Percentiles rank a stretch among this genome's conserved stretches.
These are phyloP conservation scores for Kryptopterus vitreolus DNA, from an alignment of 2,797 vertebrate genomes.

Conservation along the genomic window DNA sequence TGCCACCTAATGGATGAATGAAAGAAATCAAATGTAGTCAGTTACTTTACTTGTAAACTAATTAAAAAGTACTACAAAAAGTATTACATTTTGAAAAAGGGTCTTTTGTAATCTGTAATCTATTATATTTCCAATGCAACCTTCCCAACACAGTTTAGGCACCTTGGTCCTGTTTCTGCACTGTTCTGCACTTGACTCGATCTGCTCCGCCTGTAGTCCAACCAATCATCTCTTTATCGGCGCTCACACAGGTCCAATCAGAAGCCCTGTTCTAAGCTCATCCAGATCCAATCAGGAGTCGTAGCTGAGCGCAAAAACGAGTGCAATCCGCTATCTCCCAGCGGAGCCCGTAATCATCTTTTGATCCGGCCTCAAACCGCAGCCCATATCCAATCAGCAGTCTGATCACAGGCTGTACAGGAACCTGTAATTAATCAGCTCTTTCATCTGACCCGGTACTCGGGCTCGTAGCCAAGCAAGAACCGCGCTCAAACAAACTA, in stretches of 20 bases:
- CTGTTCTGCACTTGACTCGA: no score
- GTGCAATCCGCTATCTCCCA: no score
- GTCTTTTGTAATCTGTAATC: no score
- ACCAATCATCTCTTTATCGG: background rate
- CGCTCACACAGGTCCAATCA: background rate
- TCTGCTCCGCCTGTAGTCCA: background rate
- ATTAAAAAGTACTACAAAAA: no score
- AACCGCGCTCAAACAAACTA: conserved; percentile 4
- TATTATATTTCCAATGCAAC: no score
- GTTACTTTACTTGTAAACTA: no score
- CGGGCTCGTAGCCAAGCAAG: background rate
- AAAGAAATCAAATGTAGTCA: no score
- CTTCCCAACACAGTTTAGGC: no score
- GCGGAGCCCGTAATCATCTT: background rate
- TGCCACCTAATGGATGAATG: no score
- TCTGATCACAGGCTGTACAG: conserved; percentile 30
- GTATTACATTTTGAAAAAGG: no score
- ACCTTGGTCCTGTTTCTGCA: no score
- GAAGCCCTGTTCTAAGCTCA: background rate
- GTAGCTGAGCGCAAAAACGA: background rate
- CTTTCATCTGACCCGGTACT: background rate
- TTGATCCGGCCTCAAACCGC: background rate
- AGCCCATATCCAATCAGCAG: conserved; percentile 1
- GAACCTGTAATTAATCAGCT: background rate
- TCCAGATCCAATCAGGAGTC: background rate